Percentiles rank a stretch among this genome's conserved stretches.
Conservation (phyloP, 2,113 vertebrate species). For the Dasypus novemcinctus region DNA sequence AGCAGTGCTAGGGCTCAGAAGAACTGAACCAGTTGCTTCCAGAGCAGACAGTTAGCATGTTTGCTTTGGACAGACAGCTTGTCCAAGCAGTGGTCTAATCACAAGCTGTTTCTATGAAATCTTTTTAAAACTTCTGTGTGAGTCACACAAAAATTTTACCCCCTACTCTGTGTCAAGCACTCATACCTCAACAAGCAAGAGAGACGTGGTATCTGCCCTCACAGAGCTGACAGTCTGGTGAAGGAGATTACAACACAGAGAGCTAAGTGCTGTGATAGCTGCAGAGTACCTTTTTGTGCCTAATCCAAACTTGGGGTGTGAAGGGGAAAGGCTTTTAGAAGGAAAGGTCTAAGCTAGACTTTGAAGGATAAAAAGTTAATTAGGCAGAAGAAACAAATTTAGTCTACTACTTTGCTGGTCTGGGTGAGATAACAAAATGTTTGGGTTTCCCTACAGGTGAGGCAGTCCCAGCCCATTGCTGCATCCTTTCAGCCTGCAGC, state of each 20-base stretch:
- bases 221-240: not conserved
- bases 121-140: not conserved
- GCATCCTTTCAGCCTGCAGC: constrained; percentile 90
- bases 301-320: not conserved
- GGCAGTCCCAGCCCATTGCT: constrained; percentile 89
- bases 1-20: not conserved
- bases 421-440: not conserved
- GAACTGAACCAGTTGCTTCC: not conserved
- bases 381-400: not conserved
- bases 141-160: not conserved
- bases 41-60: not conserved
- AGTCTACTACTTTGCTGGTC: not conserved
- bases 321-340: not conserved
- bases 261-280: not conserved
- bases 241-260: not conserved
- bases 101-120: not conserved
- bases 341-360: not conserved
- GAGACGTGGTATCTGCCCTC: not conserved
- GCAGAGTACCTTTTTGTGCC: not conserved
- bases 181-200: not conserved
- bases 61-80: no score
- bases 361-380: not conserved
- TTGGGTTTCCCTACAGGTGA: constrained; percentile 82
- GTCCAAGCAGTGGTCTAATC: no score
- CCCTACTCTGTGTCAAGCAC: not conserved